These are phyloP conservation scores for Monodelphis domestica DNA, from an alignment of 2,797 vertebrate species.

Conservation along the genomic window DNA sequence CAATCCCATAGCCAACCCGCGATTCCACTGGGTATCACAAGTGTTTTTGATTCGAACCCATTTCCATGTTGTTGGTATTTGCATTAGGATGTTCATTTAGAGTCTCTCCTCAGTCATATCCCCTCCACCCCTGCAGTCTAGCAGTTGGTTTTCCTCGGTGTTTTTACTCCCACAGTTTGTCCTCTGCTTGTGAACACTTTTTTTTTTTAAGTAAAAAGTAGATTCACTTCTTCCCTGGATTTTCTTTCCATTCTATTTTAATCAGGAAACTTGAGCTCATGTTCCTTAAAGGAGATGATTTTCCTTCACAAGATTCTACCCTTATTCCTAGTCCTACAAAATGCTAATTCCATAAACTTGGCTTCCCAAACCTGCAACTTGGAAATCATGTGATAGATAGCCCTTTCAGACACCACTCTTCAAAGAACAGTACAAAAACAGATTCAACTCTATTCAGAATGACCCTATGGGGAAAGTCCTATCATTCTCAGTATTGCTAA, in stretches of 20 bases:
- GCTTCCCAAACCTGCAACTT: constrained; percentile 9
- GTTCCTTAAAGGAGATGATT: not conserved
- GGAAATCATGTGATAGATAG: not conserved
- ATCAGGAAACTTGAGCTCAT: not conserved
- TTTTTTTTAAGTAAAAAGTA: constrained; percentile 53
- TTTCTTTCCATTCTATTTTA: constrained; percentile 45
- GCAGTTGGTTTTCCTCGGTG: no score
- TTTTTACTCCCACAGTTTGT: no score
- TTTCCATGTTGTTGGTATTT: no score
- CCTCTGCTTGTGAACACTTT: no score
- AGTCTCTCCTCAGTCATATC: no score
- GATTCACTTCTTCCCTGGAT: constrained; percentile 65
- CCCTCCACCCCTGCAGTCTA: no score
- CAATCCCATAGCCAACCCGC: no score
- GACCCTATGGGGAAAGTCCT: constrained; percentile 6
- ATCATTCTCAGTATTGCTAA: constrained; percentile 59
- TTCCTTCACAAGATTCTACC: not conserved
- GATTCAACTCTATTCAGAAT: not conserved
- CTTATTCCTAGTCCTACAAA: not conserved
- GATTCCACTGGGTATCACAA: no score
- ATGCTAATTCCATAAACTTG: constrained; percentile 7
- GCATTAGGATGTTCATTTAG: no score
- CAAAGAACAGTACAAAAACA: constrained; percentile 25
- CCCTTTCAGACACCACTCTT: not conserved
- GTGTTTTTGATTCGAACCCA: no score